phyloP scores from a whole-genome alignment of 2,888 invertebrate species.

The Salpingus planirostris region DNA sequence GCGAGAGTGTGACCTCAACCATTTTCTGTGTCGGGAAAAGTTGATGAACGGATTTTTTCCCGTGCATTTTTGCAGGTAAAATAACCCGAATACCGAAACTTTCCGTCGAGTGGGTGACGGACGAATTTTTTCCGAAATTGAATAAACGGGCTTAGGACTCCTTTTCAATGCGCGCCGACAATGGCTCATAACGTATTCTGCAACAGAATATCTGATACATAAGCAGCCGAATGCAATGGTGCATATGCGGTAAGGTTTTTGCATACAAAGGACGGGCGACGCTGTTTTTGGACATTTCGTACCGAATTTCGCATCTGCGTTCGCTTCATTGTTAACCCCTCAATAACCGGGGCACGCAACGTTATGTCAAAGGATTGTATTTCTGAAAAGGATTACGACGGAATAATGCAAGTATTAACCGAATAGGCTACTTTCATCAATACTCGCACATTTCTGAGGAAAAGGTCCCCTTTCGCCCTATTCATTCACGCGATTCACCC shows the following conservation, averaged over 20 bases:
- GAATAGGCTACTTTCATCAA: too few relatives aligned
- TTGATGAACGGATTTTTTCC: constrained; percentile 9
- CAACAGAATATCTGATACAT: constrained; percentile 12
- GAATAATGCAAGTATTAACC: constrained; percentile 11
- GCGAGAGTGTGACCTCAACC: constrained; percentile 11
- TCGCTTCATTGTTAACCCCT: too few relatives aligned
- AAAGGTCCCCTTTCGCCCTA: too few relatives aligned
- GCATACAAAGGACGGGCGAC: constrained; percentile 13
- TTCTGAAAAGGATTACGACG: constrained; percentile 13
- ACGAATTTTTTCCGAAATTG: too few relatives aligned
- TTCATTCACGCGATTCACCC: too few relatives aligned
- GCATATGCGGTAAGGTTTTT: constrained; percentile 13
- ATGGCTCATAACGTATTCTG: constrained; percentile 13
- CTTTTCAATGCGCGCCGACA: constrained; percentile 3
- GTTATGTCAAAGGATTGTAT: constrained; percentile 13
- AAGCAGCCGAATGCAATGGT: constrained; percentile 15
- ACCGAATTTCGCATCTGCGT: constrained; percentile 13
- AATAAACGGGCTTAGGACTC: too few relatives aligned
- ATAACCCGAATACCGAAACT: too few relatives aligned
- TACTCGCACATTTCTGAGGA: too few relatives aligned
- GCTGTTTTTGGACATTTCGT: constrained; percentile 14
- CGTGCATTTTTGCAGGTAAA: too few relatives aligned
- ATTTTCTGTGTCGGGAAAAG: constrained; percentile 8
- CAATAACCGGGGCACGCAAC: too few relatives aligned
- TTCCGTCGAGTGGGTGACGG: too few relatives aligned